Base-by-base conservation (phyloP, 2,113 vertebrate species). In the Nasalis larvatus region DNA sequence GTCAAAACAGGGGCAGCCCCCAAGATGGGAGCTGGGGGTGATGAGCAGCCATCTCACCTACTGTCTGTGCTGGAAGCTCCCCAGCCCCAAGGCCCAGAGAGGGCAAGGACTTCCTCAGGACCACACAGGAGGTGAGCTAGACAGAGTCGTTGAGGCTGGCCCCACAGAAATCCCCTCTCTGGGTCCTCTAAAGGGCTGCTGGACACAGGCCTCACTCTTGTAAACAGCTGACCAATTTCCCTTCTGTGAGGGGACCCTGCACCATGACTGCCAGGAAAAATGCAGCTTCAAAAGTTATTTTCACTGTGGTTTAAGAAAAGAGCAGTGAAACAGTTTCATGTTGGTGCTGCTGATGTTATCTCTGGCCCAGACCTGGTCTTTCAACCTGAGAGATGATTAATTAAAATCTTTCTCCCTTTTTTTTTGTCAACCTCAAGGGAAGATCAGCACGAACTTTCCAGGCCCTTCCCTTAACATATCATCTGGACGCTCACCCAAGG, bases 291-390 rank as follows among this genome's bases (percentile, higher is more conserved):
- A 35, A 86, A 81, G 96, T 86, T 97, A 97, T 95, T 97, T 98
- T 97, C 84, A 97, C 16, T 97, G 98, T 96, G 98, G 98, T 97
- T 97, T 96, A 77, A 95, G 82, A 96, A 82, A 93, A 89, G 73
- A 84, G 27, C 81, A 90, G 82, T 1, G 17, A 96, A 95, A 90
- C n/a, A 83, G 95, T 96, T 98, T 97, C 97, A 27, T 73, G 96
- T 84, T 94, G 90, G 82, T 93, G 90, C 96, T 74, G 18, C 90
- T 95, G 98, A 98, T 98, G 91, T 90, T 97, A 98, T 98, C 97
- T 76, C 88, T 60, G 71, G 60, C 66, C 91, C 82, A 91, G 81
- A 63, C 92, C 92, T 74, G 49, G 66, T 96, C 92, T 92, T 93
- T 97, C 94, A 96, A 66, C 92, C 78, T 89, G 73, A 71, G 37